Base-by-base conservation (phyloP, 2,888 invertebrate species). In the Nysson spinosus region DNA sequence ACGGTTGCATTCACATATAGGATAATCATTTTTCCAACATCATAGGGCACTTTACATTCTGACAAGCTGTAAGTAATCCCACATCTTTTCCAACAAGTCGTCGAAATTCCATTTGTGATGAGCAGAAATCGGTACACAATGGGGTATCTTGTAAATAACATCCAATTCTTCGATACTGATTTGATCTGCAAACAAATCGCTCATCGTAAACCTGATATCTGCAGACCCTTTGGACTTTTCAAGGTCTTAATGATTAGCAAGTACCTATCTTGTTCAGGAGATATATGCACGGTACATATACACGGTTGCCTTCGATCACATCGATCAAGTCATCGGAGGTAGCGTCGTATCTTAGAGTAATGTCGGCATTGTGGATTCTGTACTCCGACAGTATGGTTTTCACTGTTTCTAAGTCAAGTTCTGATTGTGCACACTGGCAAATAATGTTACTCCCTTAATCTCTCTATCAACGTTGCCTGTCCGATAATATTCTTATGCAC, bases 21-120 rank as follows among this genome's bases (percentile, higher is more conserved):
- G n/a, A n/a, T n/a, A n/a, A n/a, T n/a, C n/a, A n/a, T n/a, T n/a
- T n/a, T n/a, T n/a, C n/a, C n/a, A n/a, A n/a, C n/a, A n/a, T n/a
- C n/a, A n/a, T n/a, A n/a, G n/a, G n/a, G n/a, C n/a, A 30, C 11
- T 11, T 90, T 88, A 95, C 94, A 99, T 97, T 89, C 99, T 90
- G 57, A 97, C 93, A 7, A 99, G 91, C 84, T 93, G 94, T 57
- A 99, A 89, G 85, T 99, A 99, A 74, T 96, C 95, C 99, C 99
- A 99, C 95, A 99, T 98, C 86, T 96, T 96, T 87, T 99, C 98
- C 17, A 97, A 87, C 49, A 97, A 89, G 87, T 99, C 99, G 85
- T 99, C 99, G 86, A 99, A 99, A 88, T 99, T 99, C 99, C 99
- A 99, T 85, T 95, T 95, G 88, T 99, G 98, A 89, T 99, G 99